These are phyloP conservation scores for Therioaphis trifolii DNA, from an alignment of 2,888 invertebrate genomes.

Conservation along the genomic window DNA sequence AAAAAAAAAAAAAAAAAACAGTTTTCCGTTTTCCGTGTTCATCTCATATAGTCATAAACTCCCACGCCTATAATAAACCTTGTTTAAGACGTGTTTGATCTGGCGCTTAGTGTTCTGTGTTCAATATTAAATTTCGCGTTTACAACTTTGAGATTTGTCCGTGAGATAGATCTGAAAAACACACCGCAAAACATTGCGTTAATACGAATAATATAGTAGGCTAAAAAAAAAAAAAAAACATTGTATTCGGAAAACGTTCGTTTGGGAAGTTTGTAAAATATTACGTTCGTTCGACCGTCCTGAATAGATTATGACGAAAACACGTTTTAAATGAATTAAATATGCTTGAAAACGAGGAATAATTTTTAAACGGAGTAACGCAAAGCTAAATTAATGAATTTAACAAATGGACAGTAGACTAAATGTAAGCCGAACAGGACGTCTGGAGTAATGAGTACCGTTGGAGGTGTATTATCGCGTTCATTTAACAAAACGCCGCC, in stretches of 20 bases:
- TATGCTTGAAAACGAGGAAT: background rate
- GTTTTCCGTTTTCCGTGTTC: too few relatives aligned
- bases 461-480: conserved; percentile 33
- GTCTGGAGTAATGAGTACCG: conserved; percentile 45
- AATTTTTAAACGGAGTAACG: conserved; percentile 37
- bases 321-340: conserved; percentile 30
- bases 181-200: background rate
- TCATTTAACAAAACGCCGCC: conserved; percentile 38
- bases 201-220: too few relatives aligned
- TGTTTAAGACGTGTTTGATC: background rate
- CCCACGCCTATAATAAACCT: background rate
- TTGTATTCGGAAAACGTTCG: too few relatives aligned
- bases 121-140: background rate
- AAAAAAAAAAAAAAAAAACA: too few relatives aligned
- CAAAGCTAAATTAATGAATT: conserved; percentile 56
- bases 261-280: too few relatives aligned
- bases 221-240: too few relatives aligned
- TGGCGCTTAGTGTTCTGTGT: background rate
- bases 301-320: conserved; percentile 4
- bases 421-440: conserved; percentile 13
- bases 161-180: background rate
- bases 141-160: background rate
- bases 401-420: conserved; percentile 24
- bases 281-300: background rate
- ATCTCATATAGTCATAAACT: too few relatives aligned